Percentiles rank a stretch among this genome's conserved stretches.
Conservation (phyloP, 2,888 invertebrate species). For the Diaprepes abbreviatus region DNA sequence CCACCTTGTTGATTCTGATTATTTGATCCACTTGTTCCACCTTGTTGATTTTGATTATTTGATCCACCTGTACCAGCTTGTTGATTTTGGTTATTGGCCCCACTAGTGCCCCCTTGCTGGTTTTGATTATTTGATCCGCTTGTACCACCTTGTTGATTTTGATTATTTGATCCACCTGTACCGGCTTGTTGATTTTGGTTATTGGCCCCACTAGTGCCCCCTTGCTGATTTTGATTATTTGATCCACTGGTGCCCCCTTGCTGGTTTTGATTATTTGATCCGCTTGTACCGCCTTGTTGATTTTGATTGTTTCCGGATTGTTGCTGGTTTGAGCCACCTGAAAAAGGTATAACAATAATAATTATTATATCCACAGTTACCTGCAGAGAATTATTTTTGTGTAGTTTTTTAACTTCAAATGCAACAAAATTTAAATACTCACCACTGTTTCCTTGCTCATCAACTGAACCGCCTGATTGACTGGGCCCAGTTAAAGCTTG, state of each 20-base stretch:
- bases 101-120: not conserved
- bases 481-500: too few species aligned
- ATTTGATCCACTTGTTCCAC: conserved; percentile 34
- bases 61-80: conserved; percentile 22
- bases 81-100: not conserved
- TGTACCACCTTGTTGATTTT: conserved; percentile 26
- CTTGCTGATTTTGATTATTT: conserved; percentile 44
- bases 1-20: conserved; percentile 37
- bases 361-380: too few species aligned
- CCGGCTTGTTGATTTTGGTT: conserved; percentile 24
- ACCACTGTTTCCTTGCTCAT: too few species aligned
- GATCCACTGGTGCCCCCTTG: not conserved
- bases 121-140: not conserved
- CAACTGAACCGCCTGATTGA: too few species aligned
- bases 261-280: too few species aligned
- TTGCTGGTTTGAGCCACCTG: conserved; percentile 25
- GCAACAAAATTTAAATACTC: too few species aligned
- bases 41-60: conserved; percentile 31
- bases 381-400: too few species aligned
- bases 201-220: conserved; percentile 22
- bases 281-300: too few species aligned
- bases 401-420: too few species aligned
- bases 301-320: too few species aligned
- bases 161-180: not conserved
- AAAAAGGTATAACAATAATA: too few species aligned